Evolutionary conservation across 2,888 invertebrate species (phyloP).

Genomic region (Ceramica pisi): DNA sequence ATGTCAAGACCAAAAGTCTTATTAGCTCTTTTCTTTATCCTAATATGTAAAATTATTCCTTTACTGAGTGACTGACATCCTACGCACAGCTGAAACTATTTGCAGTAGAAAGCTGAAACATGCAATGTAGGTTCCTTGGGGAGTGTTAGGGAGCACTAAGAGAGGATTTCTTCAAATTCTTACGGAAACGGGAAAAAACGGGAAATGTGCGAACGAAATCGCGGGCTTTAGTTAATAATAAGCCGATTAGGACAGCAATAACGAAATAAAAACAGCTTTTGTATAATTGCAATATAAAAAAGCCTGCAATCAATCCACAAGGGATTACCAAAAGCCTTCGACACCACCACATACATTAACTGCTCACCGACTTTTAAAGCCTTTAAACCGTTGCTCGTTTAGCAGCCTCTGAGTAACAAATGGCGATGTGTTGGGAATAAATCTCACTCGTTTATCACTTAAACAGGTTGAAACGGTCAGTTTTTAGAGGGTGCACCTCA

Average conservation of each 20-base stretch:
- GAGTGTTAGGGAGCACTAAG: too few relatives aligned
- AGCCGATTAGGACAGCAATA: neutral
- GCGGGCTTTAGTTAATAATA: too few relatives aligned
- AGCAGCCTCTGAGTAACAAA: slow-evolving; percentile 82
- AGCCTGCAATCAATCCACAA: neutral
- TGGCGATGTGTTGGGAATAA: slow-evolving; percentile 80
- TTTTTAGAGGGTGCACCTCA: slow-evolving; percentile 72
- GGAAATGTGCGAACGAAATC: too few relatives aligned
- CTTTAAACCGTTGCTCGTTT: slow-evolving; percentile 77
- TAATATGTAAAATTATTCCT: too few relatives aligned
- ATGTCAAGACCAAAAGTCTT: too few relatives aligned
- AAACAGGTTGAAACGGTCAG: slow-evolving; percentile 71
- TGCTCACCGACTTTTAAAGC: slow-evolving; percentile 75
- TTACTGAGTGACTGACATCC: too few relatives aligned
- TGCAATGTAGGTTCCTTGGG: too few relatives aligned
- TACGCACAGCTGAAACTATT: too few relatives aligned
- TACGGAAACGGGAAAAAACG: too few relatives aligned
- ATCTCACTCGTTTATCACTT: slow-evolving; percentile 85
- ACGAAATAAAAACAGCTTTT: neutral
- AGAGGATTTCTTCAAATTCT: too few relatives aligned
- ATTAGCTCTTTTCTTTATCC: too few relatives aligned
- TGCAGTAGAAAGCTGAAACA: too few relatives aligned
- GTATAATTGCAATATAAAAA: neutral
- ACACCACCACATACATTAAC: slow-evolving; percentile 72
- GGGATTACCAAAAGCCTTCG: slow-evolving; percentile 63